A percentile compares a stretch with the other conserved stretches of the same genome.
phyloP scores from a whole-genome alignment of 2,888 invertebrate species.

The Drosophila multiciliata region DNA sequence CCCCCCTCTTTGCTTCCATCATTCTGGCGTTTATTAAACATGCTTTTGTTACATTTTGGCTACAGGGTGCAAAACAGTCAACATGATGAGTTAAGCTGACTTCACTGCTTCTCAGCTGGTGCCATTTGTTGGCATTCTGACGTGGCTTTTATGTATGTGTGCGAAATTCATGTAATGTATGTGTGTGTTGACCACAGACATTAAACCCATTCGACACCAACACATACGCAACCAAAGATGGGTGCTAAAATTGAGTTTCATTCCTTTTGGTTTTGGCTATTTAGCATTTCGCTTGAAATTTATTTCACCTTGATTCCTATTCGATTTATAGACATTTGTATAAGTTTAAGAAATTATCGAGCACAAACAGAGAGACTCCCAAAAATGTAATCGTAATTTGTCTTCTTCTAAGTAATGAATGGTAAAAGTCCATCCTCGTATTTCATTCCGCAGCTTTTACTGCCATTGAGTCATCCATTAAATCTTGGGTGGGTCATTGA shows the following conservation, averaged over 20 bases:
- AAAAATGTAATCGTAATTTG: constrained; percentile 36
- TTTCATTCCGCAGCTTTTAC: constrained; percentile 34
- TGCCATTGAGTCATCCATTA: constrained; percentile 28
- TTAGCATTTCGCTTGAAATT: constrained; percentile 8
- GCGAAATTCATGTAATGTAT: constrained; percentile 3
- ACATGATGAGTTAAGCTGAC: constrained; percentile 23
- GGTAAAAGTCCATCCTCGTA: constrained; percentile 32
- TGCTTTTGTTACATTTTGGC: constrained; percentile 5
- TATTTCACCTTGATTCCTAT: background rate
- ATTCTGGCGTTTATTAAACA: background rate
- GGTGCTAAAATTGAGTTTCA: constrained; percentile 34
- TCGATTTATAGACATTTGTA: constrained; percentile 10
- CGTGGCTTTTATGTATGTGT: constrained; percentile 7
- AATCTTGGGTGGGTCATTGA: constrained; percentile 8
- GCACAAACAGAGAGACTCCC: background rate
- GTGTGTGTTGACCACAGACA: constrained; percentile 22
- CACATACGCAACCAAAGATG: background rate
- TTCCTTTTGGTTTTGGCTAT: constrained; percentile 26
- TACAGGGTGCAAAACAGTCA: constrained; percentile 20
- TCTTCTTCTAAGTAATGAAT: constrained; percentile 54
- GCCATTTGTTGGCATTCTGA: constrained; percentile 58
- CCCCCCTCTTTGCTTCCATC: background rate
- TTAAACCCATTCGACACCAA: constrained; percentile 21
- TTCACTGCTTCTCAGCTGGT: constrained; percentile 21
- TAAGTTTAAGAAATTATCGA: background rate